phyloP scores from a whole-genome alignment of 2,113 vertebrate species.

The Leucoraja erinaceus region DNA sequence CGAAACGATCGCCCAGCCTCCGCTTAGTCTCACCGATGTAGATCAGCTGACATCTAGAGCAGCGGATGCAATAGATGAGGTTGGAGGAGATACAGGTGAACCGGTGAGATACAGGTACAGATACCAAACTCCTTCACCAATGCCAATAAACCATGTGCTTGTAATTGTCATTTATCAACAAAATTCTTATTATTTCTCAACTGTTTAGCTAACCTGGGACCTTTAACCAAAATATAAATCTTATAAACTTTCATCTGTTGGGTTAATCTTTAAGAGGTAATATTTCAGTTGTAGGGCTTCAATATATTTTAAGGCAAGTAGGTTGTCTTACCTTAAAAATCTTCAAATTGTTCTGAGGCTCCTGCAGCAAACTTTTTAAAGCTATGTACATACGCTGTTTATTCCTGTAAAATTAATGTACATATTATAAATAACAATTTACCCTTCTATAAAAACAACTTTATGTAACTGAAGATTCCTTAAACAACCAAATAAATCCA shows the following conservation, averaged over 20 bases:
- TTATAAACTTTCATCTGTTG: neutral
- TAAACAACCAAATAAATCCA: too few species aligned
- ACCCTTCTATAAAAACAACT: neutral
- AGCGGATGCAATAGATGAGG: too few species aligned
- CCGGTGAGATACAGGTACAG: too few species aligned
- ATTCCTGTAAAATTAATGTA: slow-evolving; percentile 60
- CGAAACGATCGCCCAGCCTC: too few species aligned
- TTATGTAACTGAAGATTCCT: neutral
- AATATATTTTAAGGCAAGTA: neutral
- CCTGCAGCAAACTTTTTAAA: slow-evolving; percentile 86
- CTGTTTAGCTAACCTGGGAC: too few species aligned
- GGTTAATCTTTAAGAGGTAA: slow-evolving; percentile 1
- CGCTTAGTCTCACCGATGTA: too few species aligned
- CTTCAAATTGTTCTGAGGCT: slow-evolving; percentile 96
- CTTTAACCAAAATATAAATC: neutral
- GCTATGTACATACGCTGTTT: slow-evolving; percentile 93
- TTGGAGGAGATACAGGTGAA: too few species aligned
- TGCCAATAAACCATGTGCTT: too few species aligned
- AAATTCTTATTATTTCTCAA: too few species aligned
- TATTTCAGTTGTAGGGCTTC: neutral
- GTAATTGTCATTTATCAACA: too few species aligned
- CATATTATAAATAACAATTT: neutral
- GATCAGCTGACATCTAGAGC: too few species aligned
- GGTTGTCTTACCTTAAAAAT: slow-evolving; percentile 82
- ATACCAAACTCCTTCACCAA: too few species aligned